Evolutionary conservation across 1,140 invertebrate species (phyloP).

Genomic region (Palaemon carinicauda): DNA sequence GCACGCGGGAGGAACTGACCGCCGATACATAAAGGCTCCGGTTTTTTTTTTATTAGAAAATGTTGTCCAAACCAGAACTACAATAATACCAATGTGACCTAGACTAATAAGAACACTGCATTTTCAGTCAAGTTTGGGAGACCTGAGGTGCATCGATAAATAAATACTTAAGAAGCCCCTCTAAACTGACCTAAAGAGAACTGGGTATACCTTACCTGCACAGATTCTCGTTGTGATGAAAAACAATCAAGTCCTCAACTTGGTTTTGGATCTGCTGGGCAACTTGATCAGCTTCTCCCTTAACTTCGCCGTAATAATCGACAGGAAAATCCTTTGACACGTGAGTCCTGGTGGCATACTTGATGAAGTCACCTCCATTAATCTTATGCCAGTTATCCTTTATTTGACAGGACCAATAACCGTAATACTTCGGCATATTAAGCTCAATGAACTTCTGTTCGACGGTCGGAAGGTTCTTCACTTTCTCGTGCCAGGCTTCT

Average conservation of each 20-base stretch:
- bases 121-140: too few relatives aligned
- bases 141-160: too few relatives aligned
- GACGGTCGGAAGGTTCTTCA: slow-evolving; percentile 26
- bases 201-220: slow-evolving; percentile 9
- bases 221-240: neutral
- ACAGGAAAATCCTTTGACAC: neutral
- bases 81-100: too few relatives aligned
- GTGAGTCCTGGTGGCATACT: slow-evolving; percentile 38
- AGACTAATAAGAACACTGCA: too few relatives aligned
- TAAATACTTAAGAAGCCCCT: too few relatives aligned
- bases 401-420: slow-evolving; percentile 23
- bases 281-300: neutral
- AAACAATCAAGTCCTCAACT: slow-evolving; percentile 12
- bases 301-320: slow-evolving; percentile 10
- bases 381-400: neutral
- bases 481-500: slow-evolving; percentile 19
- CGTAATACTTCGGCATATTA: slow-evolving; percentile 45
- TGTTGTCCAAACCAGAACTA: too few relatives aligned
- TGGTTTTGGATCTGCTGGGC: neutral
- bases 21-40: too few relatives aligned
- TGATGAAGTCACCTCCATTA: neutral
- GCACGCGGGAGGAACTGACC: too few relatives aligned
- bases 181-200: neutral
- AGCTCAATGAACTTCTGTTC: slow-evolving; percentile 46
- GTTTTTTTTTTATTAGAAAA: too few relatives aligned